A percentile compares a stretch with the other conserved stretches of the same genome.
Evolutionary conservation across 53 echinoderm and acorn worm genomes (phyloP).

Genomic region (Echinarachnius parma): DNA sequence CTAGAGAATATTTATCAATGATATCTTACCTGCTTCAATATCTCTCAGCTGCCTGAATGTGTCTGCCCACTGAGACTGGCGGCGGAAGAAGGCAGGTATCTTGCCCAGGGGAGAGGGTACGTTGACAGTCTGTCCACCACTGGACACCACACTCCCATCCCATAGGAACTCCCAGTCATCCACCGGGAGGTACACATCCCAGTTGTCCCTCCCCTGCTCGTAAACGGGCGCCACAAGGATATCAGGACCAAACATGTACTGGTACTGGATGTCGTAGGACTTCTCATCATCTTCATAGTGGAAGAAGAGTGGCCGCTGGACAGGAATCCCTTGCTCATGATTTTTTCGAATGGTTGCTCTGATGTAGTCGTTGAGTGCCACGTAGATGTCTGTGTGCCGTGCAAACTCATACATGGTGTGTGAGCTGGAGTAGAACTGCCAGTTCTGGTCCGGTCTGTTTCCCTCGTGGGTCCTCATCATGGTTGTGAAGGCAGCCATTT

Average conservation of each 20-base stretch:
- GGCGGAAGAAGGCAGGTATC: slow-evolving; percentile 83
- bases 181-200: slow-evolving; percentile 79
- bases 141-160: slow-evolving; percentile 57
- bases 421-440: slow-evolving; percentile 85
- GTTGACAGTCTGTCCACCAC: slow-evolving; percentile 52
- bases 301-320: slow-evolving; percentile 85
- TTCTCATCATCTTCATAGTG: slow-evolving; percentile 76
- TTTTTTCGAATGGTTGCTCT: slow-evolving; percentile 58
- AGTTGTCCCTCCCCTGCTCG: slow-evolving; percentile 42
- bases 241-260: slow-evolving; percentile 86
- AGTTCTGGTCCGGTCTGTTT: slow-evolving; percentile 81
- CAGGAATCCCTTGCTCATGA: slow-evolving; percentile 68
- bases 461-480: slow-evolving; percentile 97
- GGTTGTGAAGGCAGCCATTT: slow-evolving; percentile 91
- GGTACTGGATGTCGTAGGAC: slow-evolving; percentile 71
- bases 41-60: slow-evolving; percentile 48
- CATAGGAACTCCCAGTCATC: slow-evolving; percentile 91
- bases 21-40: slow-evolving; percentile 60
- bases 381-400: slow-evolving; percentile 70
- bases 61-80: slow-evolving; percentile 56
- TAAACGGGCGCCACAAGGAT: slow-evolving; percentile 90
- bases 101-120: slow-evolving; percentile 77
- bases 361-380: slow-evolving; percentile 67
- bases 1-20: too few relatives aligned
- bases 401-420: slow-evolving; percentile 69